Base-by-base conservation (phyloP, 2,113 vertebrate species). In the Lasiurus cinereus region DNA sequence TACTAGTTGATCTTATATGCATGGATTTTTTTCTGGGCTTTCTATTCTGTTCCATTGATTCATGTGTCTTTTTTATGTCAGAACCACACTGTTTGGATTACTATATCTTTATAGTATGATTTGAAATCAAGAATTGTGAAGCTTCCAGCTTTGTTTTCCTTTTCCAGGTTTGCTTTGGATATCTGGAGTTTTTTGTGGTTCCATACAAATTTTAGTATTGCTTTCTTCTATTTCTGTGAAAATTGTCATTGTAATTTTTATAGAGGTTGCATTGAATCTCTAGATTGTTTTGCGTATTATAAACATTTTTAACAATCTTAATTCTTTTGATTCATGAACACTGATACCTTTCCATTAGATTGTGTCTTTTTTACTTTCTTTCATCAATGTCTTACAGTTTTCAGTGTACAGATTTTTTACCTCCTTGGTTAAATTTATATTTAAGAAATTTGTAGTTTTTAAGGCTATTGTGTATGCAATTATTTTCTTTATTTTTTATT, bases 301-400 rank as follows among this genome's bases (percentile, higher is more conserved):
- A 15, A 43, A 82, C 36, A 90, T 19, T 80, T 90, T 80, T 80
- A 91, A 82, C 36, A 82, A 62, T 62, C 72, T 62, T 62, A 91
- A 82, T 59, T 82, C 36, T 82, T 83, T 31, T 90, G 77, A 72
- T 59, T 16, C 29, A 73, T 73, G 4, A 62, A 33, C 29, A 82
- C 29, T 56, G 1, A 48, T 82, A 22, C 14, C 15, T 83, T 73
- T 91, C 43, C 78, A 62, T 36, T 91, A 62, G 72, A 48, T 72
- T 48, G 31, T 62, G 31, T 83, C 29, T 79, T 80, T 50, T 59
- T 82, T 29, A 91, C 5, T 91, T 73, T 66, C 62, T 67, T 89
- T 82, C 52, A 50, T 72, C 29, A 56, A 0, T 82, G 52, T 72
- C 67, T 48, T 80, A 70, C 15, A 59, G 43, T 52, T 66, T 77